Base-by-base conservation (phyloP, 2,888 invertebrate species). In the Alviniconcha strummeri region DNA sequence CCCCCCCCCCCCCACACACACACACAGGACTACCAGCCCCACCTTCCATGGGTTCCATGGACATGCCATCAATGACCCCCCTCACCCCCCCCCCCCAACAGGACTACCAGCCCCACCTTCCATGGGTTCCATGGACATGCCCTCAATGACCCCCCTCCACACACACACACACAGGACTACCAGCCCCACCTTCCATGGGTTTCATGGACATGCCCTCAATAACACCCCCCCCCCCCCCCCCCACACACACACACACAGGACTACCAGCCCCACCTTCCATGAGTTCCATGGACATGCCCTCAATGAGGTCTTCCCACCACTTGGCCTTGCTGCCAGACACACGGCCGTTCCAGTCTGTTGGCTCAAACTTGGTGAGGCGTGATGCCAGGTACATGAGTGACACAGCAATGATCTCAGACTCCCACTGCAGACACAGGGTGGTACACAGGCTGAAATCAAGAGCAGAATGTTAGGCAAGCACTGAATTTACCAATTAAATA, bases 301-400 rank as follows among this genome's bases (percentile, higher is more conserved):
- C 97, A 0, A 99, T 97, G 93, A 98, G 98, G 96, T 97, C 97
- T 91, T 99, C 99, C 99, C 99, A 99, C 99, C 99, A 99, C 83
- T 94, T 92, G 81, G 91, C 91, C 85, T 92, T 90, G 79, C 93
- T 97, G 97, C 91, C 96, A 96, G 4, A 96, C 93, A 79, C 95
- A 95, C 92, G 93, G n/a, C 92, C 98, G 69, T 96, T 95, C 98
- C 98, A 99, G 94, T 99, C 98, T 7, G 96, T 95, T 0, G 99
- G 97, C 91, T 98, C 98, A 93, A 98, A 98, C 94, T 98, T 98
- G 93, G 97, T 98, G 54, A 99, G 95, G 93, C 99, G 98, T 82
- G 98, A 97, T 0, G 99, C 98, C 85, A 99, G 95, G 94, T 99
- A 98, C 96, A 99, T 98, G 15, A 99, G 95, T 0, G 99, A 98